These are phyloP conservation scores for Euwallacea fornicatus DNA, from an alignment of 1,140 invertebrate genomes.

Conservation along the genomic window DNA sequence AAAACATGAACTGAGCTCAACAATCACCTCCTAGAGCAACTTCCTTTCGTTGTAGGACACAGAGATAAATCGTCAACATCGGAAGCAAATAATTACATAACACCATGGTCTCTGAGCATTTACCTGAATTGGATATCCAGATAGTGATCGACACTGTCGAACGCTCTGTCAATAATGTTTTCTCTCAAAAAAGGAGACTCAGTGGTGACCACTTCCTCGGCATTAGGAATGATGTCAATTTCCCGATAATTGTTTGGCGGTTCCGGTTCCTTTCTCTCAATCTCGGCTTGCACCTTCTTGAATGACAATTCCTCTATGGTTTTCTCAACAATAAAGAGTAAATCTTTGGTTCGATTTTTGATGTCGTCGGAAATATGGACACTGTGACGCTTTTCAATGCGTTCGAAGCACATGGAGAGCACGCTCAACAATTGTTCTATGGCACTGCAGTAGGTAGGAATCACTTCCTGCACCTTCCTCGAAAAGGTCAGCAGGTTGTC, in stretches of 20 bases:
- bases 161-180: conserved; percentile 65
- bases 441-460: conserved; percentile 51
- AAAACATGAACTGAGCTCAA: too few species aligned
- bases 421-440: conserved; percentile 52
- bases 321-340: conserved; percentile 48
- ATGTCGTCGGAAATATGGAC: conserved; percentile 51
- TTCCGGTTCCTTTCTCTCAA: conserved; percentile 32
- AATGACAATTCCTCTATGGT: conserved; percentile 45
- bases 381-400: conserved; percentile 49
- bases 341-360: conserved; percentile 43
- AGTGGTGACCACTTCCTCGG: conserved; percentile 47
- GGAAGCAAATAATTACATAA: background rate
- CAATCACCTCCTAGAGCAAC: too few species aligned
- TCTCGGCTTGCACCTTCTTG: conserved; percentile 28
- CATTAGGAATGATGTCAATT: conserved; percentile 55
- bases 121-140: conserved; percentile 75
- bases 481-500: conserved; percentile 38
- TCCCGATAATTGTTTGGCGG: conserved; percentile 56
- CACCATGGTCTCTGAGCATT: background rate
- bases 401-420: conserved; percentile 50
- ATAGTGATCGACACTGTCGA: conserved; percentile 68
- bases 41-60: too few species aligned
- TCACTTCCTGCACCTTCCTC: conserved; percentile 50
- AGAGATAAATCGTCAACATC: background rate
- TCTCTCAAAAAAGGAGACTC: conserved; percentile 59